These are phyloP conservation scores for Burhinus bistriatus DNA, from an alignment of 2,113 vertebrate species.

Conservation along the genomic window DNA sequence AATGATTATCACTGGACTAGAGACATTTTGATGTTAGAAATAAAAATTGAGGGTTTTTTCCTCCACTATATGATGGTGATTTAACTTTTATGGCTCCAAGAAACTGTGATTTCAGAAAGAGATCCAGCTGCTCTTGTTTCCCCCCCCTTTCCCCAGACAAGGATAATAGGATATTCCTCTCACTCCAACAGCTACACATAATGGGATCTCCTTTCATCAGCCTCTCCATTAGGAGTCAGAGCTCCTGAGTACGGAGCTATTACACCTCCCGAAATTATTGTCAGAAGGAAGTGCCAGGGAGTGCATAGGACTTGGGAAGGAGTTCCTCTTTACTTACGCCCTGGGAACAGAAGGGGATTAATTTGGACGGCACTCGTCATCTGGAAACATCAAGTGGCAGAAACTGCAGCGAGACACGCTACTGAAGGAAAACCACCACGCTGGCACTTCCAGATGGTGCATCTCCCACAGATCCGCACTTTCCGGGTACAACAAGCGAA, in stretches of 20 bases:
- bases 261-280: background rate
- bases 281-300: background rate
- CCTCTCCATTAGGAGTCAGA: background rate
- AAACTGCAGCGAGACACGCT: background rate
- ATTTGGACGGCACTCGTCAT: background rate
- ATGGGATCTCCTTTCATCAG: background rate
- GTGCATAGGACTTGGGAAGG: background rate
- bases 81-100: background rate
- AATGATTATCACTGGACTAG: background rate
- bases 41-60: background rate
- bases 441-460: background rate
- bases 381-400: background rate
- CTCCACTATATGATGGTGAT: background rate
- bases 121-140: background rate
- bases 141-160: background rate
- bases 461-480: background rate
- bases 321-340: background rate
- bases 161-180: background rate
- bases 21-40: background rate
- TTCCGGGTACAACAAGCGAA: background rate
- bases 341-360: background rate
- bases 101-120: background rate
- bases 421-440: background rate
- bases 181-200: background rate
- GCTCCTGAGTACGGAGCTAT: background rate